Percentiles rank a stretch among this genome's conserved stretches.
These are phyloP conservation scores for Strigamia crassipes DNA, from an alignment of 2,888 invertebrate genomes.

Conservation along the genomic window DNA sequence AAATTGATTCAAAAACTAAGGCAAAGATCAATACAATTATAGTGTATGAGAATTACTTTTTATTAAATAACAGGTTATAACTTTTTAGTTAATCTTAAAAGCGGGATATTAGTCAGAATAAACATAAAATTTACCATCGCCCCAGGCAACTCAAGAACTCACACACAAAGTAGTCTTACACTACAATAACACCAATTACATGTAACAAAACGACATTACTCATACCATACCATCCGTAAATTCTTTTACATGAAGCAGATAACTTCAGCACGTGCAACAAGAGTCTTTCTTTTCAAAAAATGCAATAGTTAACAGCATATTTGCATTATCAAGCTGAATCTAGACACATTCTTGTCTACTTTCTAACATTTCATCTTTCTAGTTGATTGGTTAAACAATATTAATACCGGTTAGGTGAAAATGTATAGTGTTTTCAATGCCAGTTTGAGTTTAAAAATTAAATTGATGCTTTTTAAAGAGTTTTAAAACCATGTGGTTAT, in stretches of 20 bases:
- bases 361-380: neutral
- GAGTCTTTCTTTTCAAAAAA: neutral
- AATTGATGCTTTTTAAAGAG: neutral
- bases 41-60: neutral
- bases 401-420: neutral
- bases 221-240: too few relatives aligned
- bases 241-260: too few relatives aligned
- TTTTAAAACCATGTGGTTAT: neutral
- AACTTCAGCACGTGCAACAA: neutral
- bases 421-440: neutral
- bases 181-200: neutral
- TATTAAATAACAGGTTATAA: too few relatives aligned
- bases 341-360: neutral
- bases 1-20: neutral
- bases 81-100: neutral
- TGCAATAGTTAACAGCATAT: neutral
- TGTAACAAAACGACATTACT: too few relatives aligned
- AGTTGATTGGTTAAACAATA: neutral
- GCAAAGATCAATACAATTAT: neutral
- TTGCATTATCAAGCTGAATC: neutral
- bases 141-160: neutral
- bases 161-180: too few relatives aligned
- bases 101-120: neutral
- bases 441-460: neutral
- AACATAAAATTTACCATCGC: neutral